Evolutionary conservation across 2,797 vertebrate genomes (phyloP).

Genomic region (Chaenodraco wilsoni): DNA sequence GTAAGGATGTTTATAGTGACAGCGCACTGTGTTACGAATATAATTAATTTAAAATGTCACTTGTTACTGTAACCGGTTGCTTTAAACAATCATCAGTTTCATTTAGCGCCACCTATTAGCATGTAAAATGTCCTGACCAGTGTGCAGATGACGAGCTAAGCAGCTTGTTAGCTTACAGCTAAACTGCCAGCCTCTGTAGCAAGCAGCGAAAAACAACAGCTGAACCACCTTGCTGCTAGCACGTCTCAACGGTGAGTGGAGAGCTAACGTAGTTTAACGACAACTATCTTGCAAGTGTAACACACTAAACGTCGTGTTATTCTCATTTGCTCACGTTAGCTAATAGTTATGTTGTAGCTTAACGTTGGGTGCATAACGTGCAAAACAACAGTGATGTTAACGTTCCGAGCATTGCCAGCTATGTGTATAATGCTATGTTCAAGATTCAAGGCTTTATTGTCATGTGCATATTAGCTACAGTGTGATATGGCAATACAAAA

Average conservation of each 20-base stretch:
- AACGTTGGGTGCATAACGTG: background rate
- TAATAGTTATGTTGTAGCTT: background rate
- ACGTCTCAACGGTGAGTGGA: background rate
- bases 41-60: no score
- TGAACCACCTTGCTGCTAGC: background rate
- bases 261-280: background rate
- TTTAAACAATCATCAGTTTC: background rate
- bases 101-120: background rate
- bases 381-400: background rate
- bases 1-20: conserved; percentile 64
- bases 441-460: no score
- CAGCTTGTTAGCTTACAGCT: conserved; percentile 26
- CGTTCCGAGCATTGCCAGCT: no score
- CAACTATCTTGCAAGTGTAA: background rate
- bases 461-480: no score
- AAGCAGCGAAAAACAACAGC: conserved; percentile 28
- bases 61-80: no score
- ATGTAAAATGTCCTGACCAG: background rate
- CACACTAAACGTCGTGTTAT: background rate
- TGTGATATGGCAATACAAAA: no score
- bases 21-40: rapidly evolving
- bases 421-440: no score
- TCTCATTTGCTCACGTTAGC: background rate
- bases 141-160: conserved; percentile 28
- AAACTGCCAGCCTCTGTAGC: conserved; percentile 3